Evolutionary conservation across 2,797 vertebrate genomes (phyloP), one percentile per base, ranked within the genome.

Genomic region (Rhabdomys pumilio): DNA sequence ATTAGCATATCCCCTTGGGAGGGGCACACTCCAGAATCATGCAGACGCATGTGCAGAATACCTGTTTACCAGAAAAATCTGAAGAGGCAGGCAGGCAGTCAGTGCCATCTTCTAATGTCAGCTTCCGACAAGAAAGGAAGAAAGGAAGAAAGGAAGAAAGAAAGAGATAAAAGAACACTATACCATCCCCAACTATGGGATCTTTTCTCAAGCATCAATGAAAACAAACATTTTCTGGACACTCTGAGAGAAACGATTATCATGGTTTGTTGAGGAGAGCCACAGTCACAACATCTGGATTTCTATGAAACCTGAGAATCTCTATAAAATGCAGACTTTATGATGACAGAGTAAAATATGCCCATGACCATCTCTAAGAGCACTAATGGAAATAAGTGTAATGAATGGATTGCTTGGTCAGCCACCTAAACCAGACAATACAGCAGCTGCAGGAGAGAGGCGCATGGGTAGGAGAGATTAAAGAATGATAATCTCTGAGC

Each of bases 251-350:
- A 13, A 47, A 72, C 47, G n/a, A 55, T 47, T 72, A 59, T 59
- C 76, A 34, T n/a, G 14, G 34, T 77, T 89, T 89, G 1, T 44
- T 79, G 91, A 47, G 72, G 1, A 86, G 4, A 63, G 7, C 0
- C 24, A n/a, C 8, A 29, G 17, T n/a, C 69, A 75, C 67, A 47
- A 93, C 26, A 81, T 72, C 50, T 67, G 84, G 12, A 90, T 44
- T 81, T 44, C 59, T 26, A 34, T 22, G 38, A 20, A 87, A 95
- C 41, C 44, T 91, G 69, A 84, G 69, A 91, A 95, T n/a, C 31
- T 75, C 72, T 82, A 91, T 81, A 84, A 93, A 97, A 92, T 29
- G 22, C 6, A 50, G 41, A 63, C 15, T 77, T 79, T 17, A 91
- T 86, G 55, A 14, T 69, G 0, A 26, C 89, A 91, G 57, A 91